Percentiles rank a stretch among this genome's conserved stretches.
Conservation (phyloP, 2,797 vertebrate genomes). For the Phrynocephalus guinanensis region DNA sequence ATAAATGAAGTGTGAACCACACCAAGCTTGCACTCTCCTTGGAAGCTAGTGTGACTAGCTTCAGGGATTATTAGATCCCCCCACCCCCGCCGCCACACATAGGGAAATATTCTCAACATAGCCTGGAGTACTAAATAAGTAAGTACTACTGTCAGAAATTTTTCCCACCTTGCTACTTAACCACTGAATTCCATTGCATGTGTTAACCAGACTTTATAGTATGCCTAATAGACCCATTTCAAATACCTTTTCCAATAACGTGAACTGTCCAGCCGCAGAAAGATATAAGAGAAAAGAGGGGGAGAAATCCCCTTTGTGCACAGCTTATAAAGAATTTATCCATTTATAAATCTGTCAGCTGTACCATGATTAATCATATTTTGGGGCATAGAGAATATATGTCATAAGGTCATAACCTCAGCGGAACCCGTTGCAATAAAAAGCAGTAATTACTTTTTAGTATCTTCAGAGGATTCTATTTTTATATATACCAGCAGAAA, state of each 20-base stretch:
- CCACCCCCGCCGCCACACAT: too few relatives aligned
- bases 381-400: conserved; percentile 17
- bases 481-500: conserved; percentile 62
- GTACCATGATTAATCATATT: conserved; percentile 46
- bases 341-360: conserved; percentile 45
- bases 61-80: too few relatives aligned
- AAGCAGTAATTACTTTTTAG: conserved; percentile 19
- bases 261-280: conserved; percentile 44
- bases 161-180: neutral
- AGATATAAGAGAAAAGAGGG: conserved; percentile 38
- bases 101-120: too few relatives aligned
- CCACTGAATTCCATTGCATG: neutral
- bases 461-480: conserved; percentile 61
- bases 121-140: too few relatives aligned
- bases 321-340: conserved; percentile 39
- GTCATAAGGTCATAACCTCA: neutral
- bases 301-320: conserved; percentile 35
- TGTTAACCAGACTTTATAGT: neutral
- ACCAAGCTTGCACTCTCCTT: too few relatives aligned
- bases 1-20: too few relatives aligned
- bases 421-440: conserved; percentile 20
- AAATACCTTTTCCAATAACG: conserved; percentile 47
- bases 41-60: too few relatives aligned
- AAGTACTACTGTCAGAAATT: neutral
- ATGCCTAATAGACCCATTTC: conserved; percentile 12